phyloP scores from a whole-genome alignment of 2,888 invertebrate genomes.

The Gastracanthus pulcherrimus region DNA sequence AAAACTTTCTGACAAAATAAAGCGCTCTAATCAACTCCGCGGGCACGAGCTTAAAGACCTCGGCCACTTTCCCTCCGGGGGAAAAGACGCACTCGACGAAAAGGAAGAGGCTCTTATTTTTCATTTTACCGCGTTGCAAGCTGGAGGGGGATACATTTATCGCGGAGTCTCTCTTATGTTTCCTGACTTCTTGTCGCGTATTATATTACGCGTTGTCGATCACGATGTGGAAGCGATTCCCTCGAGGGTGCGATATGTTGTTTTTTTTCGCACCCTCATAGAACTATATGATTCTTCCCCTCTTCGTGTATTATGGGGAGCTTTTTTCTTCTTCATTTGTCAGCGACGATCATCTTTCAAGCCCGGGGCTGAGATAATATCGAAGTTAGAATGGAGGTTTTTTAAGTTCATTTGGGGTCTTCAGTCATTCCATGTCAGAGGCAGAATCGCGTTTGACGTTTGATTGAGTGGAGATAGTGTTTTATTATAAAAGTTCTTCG shows the following conservation, averaged over 20 bases:
- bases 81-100: background rate
- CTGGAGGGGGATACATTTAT: too few species aligned
- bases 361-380: background rate
- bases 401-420: background rate
- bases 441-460: background rate
- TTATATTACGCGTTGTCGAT: background rate
- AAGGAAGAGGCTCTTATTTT: background rate
- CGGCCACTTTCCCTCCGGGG: background rate
- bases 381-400: background rate
- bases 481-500: background rate
- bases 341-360: background rate
- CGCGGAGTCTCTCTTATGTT: too few species aligned
- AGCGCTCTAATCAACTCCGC: conserved; percentile 34
- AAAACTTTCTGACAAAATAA: conserved; percentile 15
- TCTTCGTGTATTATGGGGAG: background rate
- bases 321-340: background rate
- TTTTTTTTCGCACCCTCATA: background rate
- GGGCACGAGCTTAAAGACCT: too few species aligned
- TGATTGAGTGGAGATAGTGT: background rate
- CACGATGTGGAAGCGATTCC: background rate
- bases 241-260: background rate
- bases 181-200: background rate
- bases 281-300: background rate
- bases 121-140: background rate
- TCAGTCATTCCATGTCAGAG: background rate